These are phyloP conservation scores for Hypocryptadius cinnamomeus DNA, from an alignment of 2,113 vertebrate genomes.

Conservation along the genomic window DNA sequence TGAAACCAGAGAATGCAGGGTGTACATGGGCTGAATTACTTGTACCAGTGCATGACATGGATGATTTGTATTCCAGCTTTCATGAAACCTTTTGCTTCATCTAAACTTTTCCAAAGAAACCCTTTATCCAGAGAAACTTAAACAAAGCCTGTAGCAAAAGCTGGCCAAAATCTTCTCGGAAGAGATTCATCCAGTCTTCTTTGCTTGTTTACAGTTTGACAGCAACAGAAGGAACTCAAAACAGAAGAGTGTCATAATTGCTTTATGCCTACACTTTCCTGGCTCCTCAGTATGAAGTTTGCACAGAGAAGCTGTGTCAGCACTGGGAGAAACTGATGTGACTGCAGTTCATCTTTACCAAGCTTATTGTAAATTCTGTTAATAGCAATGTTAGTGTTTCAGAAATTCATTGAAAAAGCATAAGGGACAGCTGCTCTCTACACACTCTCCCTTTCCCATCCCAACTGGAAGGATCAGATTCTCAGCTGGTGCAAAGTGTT, in stretches of 20 bases:
- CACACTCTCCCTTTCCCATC: rapidly evolving
- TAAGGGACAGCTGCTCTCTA: background rate
- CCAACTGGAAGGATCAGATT: background rate
- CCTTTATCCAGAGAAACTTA: background rate
- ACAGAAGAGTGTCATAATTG: background rate
- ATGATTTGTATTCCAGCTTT: background rate
- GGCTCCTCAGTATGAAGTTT: background rate
- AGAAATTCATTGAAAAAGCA: background rate
- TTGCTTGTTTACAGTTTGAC: background rate
- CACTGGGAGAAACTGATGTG: background rate
- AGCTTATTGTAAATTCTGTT: background rate
- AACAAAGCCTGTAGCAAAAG: background rate
- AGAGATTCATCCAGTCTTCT: background rate
- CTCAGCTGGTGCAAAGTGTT: background rate
- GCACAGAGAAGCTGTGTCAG: background rate
- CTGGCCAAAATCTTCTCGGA: background rate
- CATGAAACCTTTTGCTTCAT: background rate
- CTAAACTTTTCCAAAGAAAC: background rate
- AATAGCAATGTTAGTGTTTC: background rate
- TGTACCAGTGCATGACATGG: background rate
- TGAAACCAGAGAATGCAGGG: background rate
- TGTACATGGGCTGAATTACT: background rate
- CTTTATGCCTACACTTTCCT: background rate
- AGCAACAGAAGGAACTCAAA: background rate
- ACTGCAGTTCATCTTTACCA: background rate